Evolutionary conservation across 2,113 vertebrate genomes (phyloP).

Genomic region (Hemiscyllium ocellatum): DNA sequence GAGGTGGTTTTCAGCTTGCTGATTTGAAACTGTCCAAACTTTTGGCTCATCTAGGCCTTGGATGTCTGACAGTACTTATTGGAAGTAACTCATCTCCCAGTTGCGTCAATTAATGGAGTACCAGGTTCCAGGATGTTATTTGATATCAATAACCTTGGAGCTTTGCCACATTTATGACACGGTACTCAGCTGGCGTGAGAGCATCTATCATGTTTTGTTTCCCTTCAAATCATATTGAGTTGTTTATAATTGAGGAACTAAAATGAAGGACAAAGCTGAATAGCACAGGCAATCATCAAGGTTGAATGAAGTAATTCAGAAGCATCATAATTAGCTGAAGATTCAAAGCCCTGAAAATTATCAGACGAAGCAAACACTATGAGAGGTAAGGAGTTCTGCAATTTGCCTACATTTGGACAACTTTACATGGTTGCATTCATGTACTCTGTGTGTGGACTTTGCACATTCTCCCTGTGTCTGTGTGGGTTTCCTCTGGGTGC

Average conservation of each 20-base stretch:
- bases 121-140: constrained; percentile 18
- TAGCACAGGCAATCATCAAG: background rate
- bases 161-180: background rate
- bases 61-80: background rate
- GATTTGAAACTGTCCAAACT: background rate
- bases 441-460: too few species aligned
- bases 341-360: background rate
- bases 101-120: background rate
- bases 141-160: background rate
- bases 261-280: background rate
- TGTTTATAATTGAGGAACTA: background rate
- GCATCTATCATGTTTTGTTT: background rate
- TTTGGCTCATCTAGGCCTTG: background rate
- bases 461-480: too few species aligned
- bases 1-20: background rate
- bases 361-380: background rate
- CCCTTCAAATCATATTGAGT: background rate
- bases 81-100: constrained; percentile 13
- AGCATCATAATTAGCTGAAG: background rate
- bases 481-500: too few species aligned
- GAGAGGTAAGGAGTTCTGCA: background rate
- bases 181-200: background rate
- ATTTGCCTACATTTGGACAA: background rate
- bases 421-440: background rate
- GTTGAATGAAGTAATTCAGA: background rate